Evolutionary conservation across 2,888 invertebrate species (phyloP).

Genomic region (Ctena decussata): DNA sequence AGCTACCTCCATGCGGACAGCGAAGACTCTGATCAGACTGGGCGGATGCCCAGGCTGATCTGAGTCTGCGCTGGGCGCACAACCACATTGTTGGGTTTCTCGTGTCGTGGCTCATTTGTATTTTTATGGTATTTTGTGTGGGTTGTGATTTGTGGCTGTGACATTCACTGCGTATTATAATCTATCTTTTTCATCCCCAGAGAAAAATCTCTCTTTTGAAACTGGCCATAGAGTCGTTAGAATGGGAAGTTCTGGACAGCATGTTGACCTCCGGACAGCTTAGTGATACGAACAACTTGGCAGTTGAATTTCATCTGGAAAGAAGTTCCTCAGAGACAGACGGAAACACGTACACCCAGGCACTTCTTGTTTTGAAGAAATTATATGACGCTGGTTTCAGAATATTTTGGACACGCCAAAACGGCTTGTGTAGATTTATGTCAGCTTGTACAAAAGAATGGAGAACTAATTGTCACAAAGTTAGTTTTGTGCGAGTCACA

Average conservation of each 20-base stretch:
- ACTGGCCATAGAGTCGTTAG: slow-evolving; percentile 71
- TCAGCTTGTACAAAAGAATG: slow-evolving; percentile 61
- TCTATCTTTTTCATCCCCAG: slow-evolving; percentile 35
- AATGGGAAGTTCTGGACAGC: slow-evolving; percentile 69
- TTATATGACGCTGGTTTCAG: slow-evolving; percentile 62
- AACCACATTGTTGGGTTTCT: too few relatives aligned
- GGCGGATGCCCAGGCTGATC: too few relatives aligned
- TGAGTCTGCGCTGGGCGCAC: too few relatives aligned
- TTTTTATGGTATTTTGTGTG: too few relatives aligned
- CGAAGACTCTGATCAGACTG: too few relatives aligned
- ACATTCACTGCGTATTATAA: too few relatives aligned
- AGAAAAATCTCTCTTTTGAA: slow-evolving; percentile 58
- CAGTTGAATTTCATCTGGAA: slow-evolving; percentile 66
- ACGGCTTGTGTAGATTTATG: slow-evolving; percentile 62
- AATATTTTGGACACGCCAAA: slow-evolving; percentile 69
- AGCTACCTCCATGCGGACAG: too few relatives aligned
- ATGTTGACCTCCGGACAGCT: slow-evolving; percentile 51
- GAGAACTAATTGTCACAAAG: slow-evolving; percentile 54
- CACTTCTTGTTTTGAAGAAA: slow-evolving; percentile 56
- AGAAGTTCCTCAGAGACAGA: slow-evolving; percentile 51
- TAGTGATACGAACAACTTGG: slow-evolving; percentile 49
- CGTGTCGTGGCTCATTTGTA: too few relatives aligned
- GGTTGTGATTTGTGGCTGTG: too few relatives aligned
- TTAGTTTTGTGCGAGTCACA: slow-evolving; percentile 27
- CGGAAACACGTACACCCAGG: slow-evolving; percentile 57